phyloP scores from a whole-genome alignment of 2,888 invertebrate genomes.

The Aspidapion aeneum region DNA sequence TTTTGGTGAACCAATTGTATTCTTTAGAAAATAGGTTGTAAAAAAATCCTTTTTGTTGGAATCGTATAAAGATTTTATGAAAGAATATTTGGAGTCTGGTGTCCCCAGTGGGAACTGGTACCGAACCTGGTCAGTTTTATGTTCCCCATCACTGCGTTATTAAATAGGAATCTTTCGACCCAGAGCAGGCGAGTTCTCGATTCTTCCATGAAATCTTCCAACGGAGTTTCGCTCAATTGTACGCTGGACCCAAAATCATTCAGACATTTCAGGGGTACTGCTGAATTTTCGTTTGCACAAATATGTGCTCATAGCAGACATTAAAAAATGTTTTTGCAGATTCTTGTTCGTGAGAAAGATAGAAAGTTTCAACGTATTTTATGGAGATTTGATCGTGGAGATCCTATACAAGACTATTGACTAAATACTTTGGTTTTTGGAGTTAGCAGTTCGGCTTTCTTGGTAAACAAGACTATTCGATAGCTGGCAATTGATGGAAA shows the following conservation, averaged over 20 bases:
- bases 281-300: slow-evolving; percentile 7
- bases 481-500: slow-evolving; percentile 2
- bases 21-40: slow-evolving; percentile 6
- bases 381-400: slow-evolving; percentile 10
- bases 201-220: slow-evolving; percentile 8
- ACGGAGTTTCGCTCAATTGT: slow-evolving; percentile 4
- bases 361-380: slow-evolving; percentile 11
- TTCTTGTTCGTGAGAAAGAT: background rate
- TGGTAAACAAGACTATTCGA: slow-evolving; percentile 6
- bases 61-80: slow-evolving; percentile 13
- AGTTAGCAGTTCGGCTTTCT: slow-evolving; percentile 5
- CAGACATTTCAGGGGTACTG: slow-evolving; percentile 5
- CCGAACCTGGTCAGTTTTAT: slow-evolving; percentile 3
- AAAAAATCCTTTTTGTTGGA: slow-evolving; percentile 8
- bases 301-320: slow-evolving; percentile 9
- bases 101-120: background rate
- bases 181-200: slow-evolving; percentile 17
- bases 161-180: slow-evolving; percentile 10
- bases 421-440: slow-evolving; percentile 13
- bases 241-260: slow-evolving; percentile 12
- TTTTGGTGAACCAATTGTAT: slow-evolving; percentile 2
- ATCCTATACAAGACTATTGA: slow-evolving; percentile 8
- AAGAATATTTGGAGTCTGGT: slow-evolving; percentile 10
- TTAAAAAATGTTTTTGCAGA: slow-evolving; percentile 13
- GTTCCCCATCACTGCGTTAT: slow-evolving; percentile 19